Conservation (phyloP, 1,140 invertebrate genomes). For the Heterodera schachtii region DNA sequence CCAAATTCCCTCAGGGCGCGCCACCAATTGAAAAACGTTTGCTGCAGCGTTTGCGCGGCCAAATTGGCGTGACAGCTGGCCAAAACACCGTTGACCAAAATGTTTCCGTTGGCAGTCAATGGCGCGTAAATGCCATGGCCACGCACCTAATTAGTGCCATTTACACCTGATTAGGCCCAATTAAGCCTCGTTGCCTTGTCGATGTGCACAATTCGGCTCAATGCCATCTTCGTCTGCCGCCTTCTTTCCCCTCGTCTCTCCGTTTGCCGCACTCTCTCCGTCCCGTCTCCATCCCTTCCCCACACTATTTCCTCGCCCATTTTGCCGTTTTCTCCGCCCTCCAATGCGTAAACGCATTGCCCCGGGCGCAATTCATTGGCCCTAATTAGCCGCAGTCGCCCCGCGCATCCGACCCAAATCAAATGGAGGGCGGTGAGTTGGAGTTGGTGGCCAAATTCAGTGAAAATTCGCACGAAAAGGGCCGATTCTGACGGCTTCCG, state of each 20-base stretch:
- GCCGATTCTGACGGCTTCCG: slow-evolving; percentile 41
- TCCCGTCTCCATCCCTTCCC: slow-evolving; percentile 8
- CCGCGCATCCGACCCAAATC: slow-evolving; percentile 28
- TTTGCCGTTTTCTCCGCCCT: slow-evolving; percentile 7
- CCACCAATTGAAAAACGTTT: slow-evolving; percentile 57
- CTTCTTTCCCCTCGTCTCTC: background rate
- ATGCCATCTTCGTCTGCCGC: background rate
- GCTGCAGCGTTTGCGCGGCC: slow-evolving; percentile 57
- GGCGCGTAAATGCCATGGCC: slow-evolving; percentile 51
- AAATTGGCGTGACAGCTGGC: slow-evolving; percentile 56
- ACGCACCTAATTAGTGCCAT: slow-evolving; percentile 28
- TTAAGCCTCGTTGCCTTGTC: background rate
- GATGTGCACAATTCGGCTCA: background rate
- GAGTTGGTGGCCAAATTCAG: slow-evolving; percentile 24
- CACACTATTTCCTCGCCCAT: background rate
- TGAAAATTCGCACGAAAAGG: slow-evolving; percentile 31
- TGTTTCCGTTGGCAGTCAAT: slow-evolving; percentile 51
- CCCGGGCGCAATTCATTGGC: slow-evolving; percentile 42
- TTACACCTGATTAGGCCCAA: background rate
- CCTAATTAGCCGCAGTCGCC: slow-evolving; percentile 30
- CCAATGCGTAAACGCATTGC: slow-evolving; percentile 44
- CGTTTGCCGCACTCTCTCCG: slow-evolving; percentile 12
- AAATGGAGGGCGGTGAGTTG: slow-evolving; percentile 49
- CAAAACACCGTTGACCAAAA: slow-evolving; percentile 52
- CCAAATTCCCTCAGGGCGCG: background rate